These are phyloP conservation scores for Drosophila mimetica DNA, from an alignment of 2,888 invertebrate genomes.

Conservation along the genomic window DNA sequence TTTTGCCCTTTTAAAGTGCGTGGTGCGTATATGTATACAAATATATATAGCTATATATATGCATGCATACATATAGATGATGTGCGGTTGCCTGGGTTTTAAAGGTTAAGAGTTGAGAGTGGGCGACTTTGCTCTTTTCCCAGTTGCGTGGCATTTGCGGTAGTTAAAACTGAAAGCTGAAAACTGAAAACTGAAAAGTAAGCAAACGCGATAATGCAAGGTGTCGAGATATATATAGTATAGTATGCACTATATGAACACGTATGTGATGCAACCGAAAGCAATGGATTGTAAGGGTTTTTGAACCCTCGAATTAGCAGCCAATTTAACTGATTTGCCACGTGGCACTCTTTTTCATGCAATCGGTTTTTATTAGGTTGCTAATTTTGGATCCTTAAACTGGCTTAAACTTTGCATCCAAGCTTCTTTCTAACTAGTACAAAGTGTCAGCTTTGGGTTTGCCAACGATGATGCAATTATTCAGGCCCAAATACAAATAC, in stretches of 20 bases:
- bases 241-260: background rate
- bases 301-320: background rate
- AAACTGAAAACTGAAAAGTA: slow-evolving; percentile 13
- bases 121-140: slow-evolving; percentile 34
- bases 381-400: too few relatives aligned
- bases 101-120: slow-evolving; percentile 26
- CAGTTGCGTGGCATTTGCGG: slow-evolving; percentile 41
- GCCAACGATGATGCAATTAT: slow-evolving; percentile 38
- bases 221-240: background rate
- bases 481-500: slow-evolving; percentile 21
- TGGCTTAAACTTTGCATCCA: background rate
- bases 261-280: slow-evolving; percentile 5
- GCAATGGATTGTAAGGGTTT: slow-evolving; percentile 2
- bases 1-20: slow-evolving; percentile 46
- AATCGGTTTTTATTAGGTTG: too few relatives aligned
- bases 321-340: background rate
- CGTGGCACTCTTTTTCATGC: too few relatives aligned
- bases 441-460: slow-evolving; percentile 17
- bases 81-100: slow-evolving; percentile 18
- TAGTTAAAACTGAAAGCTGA: slow-evolving; percentile 13
- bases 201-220: slow-evolving; percentile 17
- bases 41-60: background rate
- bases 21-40: slow-evolving; percentile 14
- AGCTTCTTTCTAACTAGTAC: background rate
- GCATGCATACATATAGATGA: background rate